These are phyloP conservation scores for Labroides dimidiatus DNA, from an alignment of 2,797 vertebrate genomes.

Conservation along the genomic window DNA sequence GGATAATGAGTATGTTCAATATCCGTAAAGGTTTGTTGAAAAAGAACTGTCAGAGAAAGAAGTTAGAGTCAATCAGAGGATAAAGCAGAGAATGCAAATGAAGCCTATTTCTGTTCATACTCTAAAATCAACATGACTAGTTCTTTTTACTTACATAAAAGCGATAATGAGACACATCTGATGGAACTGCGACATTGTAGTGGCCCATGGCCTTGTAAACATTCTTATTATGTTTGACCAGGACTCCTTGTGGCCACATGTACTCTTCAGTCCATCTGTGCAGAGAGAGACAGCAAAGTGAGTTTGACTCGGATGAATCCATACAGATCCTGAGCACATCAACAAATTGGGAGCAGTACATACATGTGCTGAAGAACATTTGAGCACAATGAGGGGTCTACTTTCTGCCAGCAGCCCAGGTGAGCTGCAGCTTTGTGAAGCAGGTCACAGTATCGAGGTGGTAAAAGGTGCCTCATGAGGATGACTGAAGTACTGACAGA, in stretches of 20 bases:
- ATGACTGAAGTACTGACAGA: constrained; percentile 97
- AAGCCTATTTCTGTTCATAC: background rate
- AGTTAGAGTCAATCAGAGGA: background rate
- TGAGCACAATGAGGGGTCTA: constrained; percentile 96
- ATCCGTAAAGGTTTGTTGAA: constrained; percentile 98
- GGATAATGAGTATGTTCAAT: constrained; percentile 96
- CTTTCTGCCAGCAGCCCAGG: constrained; percentile 99
- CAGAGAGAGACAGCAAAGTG: background rate
- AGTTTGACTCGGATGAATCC: background rate
- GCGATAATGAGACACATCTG: constrained; percentile 97
- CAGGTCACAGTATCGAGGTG: constrained; percentile 95
- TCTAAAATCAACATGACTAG: background rate
- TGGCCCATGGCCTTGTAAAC: constrained; percentile 99
- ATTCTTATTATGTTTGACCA: constrained; percentile 98
- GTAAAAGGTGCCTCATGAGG: constrained; percentile 95
- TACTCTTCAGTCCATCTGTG: constrained; percentile 98
- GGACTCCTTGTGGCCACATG: constrained; percentile 98
- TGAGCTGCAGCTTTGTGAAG: constrained; percentile 98
- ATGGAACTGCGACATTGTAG: constrained; percentile 97
- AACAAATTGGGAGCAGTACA: constrained; percentile 48
- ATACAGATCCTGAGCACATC: background rate
- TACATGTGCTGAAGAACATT: constrained; percentile 98
- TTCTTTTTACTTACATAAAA: constrained; percentile 91
- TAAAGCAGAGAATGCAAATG: background rate
- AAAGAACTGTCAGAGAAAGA: constrained; percentile 88